Conservation (phyloP, 2,888 invertebrate genomes). For the Deroplatys truncata region DNA sequence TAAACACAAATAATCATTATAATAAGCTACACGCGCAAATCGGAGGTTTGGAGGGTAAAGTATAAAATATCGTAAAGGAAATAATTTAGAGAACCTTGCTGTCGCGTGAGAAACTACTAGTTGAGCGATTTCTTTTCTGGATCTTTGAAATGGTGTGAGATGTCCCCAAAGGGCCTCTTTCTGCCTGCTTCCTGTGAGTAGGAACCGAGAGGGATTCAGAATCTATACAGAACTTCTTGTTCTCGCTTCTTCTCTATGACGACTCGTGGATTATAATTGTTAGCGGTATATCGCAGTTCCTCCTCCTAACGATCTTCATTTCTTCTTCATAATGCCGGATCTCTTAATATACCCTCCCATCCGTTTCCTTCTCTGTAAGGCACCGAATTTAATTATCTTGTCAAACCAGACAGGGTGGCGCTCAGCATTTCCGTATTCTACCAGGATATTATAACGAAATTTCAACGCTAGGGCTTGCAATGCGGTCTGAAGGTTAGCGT, state of each 20-base stretch:
- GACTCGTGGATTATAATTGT: neutral
- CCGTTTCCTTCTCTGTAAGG: neutral
- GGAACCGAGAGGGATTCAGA: neutral
- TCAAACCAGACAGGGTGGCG: neutral
- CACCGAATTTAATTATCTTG: neutral
- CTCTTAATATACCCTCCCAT: neutral
- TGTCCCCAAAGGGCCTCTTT: neutral
- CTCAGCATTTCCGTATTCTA: neutral
- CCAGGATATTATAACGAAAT: neutral
- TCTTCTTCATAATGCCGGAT: neutral
- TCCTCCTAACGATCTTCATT: neutral
- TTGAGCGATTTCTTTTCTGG: neutral
- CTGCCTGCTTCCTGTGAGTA: too few relatives aligned
- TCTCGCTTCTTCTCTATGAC: neutral
- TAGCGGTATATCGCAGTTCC: neutral
- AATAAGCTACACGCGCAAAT: too few relatives aligned
- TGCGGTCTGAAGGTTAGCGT: neutral
- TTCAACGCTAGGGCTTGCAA: neutral
- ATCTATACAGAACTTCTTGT: neutral
- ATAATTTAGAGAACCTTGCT: too few relatives aligned
- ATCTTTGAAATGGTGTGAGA: neutral
- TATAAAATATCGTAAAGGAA: too few relatives aligned
- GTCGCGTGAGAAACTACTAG: too few relatives aligned
- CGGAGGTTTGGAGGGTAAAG: too few relatives aligned
- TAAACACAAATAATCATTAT: too few relatives aligned